Evolutionary conservation across 2,888 invertebrate species (phyloP), one percentile per base, ranked within the genome.

Genomic region (Aphidoletes aphidimyza): DNA sequence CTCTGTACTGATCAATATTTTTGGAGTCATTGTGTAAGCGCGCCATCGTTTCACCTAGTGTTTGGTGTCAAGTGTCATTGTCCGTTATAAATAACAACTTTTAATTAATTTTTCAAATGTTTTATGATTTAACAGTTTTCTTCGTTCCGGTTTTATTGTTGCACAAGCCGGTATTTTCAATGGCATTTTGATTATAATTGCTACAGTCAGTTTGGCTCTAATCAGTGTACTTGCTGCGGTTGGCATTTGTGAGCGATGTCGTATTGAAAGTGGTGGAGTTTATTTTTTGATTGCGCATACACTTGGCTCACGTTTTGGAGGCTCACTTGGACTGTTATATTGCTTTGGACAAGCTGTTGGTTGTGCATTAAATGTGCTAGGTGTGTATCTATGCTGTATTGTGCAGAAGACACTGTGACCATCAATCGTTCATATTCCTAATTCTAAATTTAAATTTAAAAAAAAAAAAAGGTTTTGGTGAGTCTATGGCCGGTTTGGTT

Each of bases 341-440:
- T 97, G 97, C 89, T 98, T 99, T 91, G 98, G 98, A 86, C 92
- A 98, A 96, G 97, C 98, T 85, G 98, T 98, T 0, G 97, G 98
- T 85, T 98, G 98, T 91, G 97, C 98, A 36, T 91, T 99, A 85
- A 98, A 98, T 91, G 97, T 98, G 14, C 93, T 98, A 90, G 90
- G 85, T 83, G 6, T 34, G 19, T 11, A 36, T 30, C 26, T 17
- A 47, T 47, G 9, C 19, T 19, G 17, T 47, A 47, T 2, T 47
- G 17, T 30, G 26, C 17, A 30, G n/a, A 59, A 59, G 6, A 30
- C 6, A 22, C n/a, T n/a, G n/a, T 49, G 49, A 49, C 6, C 22
- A 84, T 47, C n/a, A n/a, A n/a, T n/a, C n/a, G n/a, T n/a, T n/a
- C n/a, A n/a, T n/a, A n/a, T n/a, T n/a, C n/a, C n/a, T 30, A 42